A percentile compares a stretch with the other conserved stretches of the same genome.
phyloP scores from a whole-genome alignment of 2,797 vertebrate species.

The Coluber constrictor region DNA sequence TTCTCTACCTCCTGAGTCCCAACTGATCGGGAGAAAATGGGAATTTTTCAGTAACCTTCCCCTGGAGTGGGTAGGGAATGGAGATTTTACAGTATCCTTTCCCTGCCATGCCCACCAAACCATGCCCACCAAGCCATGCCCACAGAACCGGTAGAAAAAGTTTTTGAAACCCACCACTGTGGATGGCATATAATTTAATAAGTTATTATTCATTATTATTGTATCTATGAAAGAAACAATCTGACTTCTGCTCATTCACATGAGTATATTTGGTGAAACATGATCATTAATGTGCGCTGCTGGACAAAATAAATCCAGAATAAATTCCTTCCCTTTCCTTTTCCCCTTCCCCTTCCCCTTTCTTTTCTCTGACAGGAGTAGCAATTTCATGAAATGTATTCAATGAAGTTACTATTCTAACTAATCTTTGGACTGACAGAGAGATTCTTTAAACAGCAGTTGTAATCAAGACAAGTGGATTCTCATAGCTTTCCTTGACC shows the following conservation, averaged over 20 bases:
- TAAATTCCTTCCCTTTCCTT: not conserved
- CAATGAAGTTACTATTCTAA: not conserved
- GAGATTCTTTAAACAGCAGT: not conserved
- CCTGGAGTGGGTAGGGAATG: too few relatives aligned
- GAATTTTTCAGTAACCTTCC: too few relatives aligned
- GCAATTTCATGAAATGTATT: not conserved
- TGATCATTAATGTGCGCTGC: not conserved
- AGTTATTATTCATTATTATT: not conserved
- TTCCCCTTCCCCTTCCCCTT: not conserved
- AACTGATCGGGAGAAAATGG: too few relatives aligned
- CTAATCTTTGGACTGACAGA: not conserved
- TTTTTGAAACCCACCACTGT: too few relatives aligned
- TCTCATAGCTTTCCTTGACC: not conserved
- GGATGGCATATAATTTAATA: not conserved
- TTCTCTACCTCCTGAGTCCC: too few relatives aligned
- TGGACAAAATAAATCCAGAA: not conserved
- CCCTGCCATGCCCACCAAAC: too few relatives aligned
- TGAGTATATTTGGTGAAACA: not conserved
- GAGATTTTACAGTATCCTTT: too few relatives aligned
- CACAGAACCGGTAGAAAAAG: too few relatives aligned
- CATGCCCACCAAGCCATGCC: too few relatives aligned
- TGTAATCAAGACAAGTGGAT: not conserved
- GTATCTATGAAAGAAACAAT: not conserved
- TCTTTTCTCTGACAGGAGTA: not conserved
- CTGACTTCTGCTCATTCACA: not conserved